Evolutionary conservation across 2,113 vertebrate species (phyloP).

Genomic region (Zootoca vivipara): DNA sequence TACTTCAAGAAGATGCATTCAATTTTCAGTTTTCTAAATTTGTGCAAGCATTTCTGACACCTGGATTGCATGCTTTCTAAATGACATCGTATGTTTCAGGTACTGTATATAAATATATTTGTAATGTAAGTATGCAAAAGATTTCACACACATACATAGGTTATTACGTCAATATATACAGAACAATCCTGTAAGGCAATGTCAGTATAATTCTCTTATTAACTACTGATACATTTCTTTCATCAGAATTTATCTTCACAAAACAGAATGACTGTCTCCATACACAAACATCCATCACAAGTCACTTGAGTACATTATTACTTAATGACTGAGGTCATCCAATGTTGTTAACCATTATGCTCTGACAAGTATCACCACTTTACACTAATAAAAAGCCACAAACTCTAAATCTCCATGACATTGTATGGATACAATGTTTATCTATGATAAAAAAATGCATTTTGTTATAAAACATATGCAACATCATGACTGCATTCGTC

Average conservation of each 20-base stretch:
- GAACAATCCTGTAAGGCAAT: neutral
- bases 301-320: too few relatives aligned
- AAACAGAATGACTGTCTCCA: too few relatives aligned
- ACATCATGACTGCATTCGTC: neutral
- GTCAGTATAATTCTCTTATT: neutral
- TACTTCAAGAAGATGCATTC: neutral
- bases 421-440: neutral
- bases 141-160: neutral
- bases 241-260: too few relatives aligned
- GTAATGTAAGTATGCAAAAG: neutral
- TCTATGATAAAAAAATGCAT: neutral
- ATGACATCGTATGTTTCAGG: neutral
- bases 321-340: neutral
- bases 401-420: neutral
- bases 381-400: neutral
- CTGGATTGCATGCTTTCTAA: neutral
- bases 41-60: neutral
- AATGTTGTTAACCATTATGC: neutral
- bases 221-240: neutral
- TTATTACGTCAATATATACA: neutral
- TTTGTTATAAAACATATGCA: neutral
- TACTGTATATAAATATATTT: too few relatives aligned
- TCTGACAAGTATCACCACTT: neutral
- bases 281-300: too few relatives aligned
- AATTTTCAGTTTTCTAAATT: neutral